Conservation (phyloP, 2,888 invertebrate species). For the Halictus quadricinctus region DNA sequence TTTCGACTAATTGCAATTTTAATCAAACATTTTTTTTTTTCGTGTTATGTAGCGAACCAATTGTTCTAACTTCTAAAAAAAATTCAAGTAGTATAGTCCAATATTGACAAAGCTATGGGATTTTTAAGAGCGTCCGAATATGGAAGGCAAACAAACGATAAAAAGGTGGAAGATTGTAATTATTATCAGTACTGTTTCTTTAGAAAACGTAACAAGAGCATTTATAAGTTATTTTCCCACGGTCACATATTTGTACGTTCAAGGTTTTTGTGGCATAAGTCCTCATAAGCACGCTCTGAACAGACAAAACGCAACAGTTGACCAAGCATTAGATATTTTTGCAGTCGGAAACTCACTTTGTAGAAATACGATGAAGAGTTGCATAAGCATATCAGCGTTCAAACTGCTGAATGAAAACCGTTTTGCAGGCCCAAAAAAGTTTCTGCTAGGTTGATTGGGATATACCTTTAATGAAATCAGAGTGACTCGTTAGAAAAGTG, state of each 20-base stretch:
- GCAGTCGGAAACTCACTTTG: background rate
- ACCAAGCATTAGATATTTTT: background rate
- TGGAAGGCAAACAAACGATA: no score
- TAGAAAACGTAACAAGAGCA: no score
- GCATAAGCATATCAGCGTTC: background rate
- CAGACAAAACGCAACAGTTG: background rate
- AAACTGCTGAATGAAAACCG: background rate
- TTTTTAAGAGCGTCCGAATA: no score
- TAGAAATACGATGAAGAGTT: background rate
- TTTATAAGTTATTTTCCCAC: no score
- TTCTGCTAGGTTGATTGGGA: background rate
- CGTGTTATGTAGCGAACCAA: no score
- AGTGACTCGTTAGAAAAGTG: background rate
- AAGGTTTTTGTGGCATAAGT: background rate
- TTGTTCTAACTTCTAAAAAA: no score
- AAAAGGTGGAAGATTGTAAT: no score
- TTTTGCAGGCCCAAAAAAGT: background rate
- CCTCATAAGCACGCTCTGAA: background rate
- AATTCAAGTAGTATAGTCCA: no score
- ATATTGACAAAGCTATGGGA: no score
- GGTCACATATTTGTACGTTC: background rate
- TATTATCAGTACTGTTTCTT: no score
- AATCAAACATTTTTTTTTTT: no score
- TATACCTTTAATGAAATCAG: background rate
- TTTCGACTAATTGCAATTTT: no score